A percentile compares a stretch with the other conserved stretches of the same genome.
Conservation (phyloP, 2,888 invertebrate species). For the Peribatodes rhomboidaria region DNA sequence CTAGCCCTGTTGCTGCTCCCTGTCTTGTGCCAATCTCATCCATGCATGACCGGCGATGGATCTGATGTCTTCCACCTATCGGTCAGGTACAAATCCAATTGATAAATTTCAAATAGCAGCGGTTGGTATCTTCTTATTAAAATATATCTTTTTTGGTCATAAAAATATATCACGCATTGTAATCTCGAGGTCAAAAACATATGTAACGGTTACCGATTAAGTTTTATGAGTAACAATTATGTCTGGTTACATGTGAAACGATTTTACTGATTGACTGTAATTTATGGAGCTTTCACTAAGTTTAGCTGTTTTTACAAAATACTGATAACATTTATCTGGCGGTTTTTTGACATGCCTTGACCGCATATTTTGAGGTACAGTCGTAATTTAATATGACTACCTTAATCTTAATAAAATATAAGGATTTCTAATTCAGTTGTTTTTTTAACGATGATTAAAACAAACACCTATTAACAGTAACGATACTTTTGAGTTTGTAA, state of each 20-base stretch:
- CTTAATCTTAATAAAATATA: no score
- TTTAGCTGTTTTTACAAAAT: conserved; percentile 5
- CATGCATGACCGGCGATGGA: no score
- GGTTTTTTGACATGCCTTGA: background rate
- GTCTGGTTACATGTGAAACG: conserved; percentile 21
- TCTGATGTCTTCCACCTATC: no score
- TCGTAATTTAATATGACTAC: no score
- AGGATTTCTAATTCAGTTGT: no score
- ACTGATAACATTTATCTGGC: conserved; percentile 17
- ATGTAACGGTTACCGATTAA: conserved; percentile 28
- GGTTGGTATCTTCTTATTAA: background rate
- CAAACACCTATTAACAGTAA: no score
- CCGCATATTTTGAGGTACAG: no score
- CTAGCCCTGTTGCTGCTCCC: no score
- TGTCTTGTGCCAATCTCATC: no score
- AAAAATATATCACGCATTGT: conserved; percentile 1
- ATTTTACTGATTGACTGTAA: conserved; percentile 32
- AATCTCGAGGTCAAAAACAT: conserved; percentile 28
- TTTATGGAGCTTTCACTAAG: conserved; percentile 35
- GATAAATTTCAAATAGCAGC: background rate
- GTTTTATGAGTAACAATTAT: conserved; percentile 31
- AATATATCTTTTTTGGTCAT: conserved; percentile 1
- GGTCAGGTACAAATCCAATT: background rate
- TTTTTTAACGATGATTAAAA: no score
- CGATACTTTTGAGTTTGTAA: no score